Evolutionary conservation across 2,113 vertebrate genomes (phyloP), one percentile per base, ranked within the genome.

Genomic region (Tragelaphus scriptus): DNA sequence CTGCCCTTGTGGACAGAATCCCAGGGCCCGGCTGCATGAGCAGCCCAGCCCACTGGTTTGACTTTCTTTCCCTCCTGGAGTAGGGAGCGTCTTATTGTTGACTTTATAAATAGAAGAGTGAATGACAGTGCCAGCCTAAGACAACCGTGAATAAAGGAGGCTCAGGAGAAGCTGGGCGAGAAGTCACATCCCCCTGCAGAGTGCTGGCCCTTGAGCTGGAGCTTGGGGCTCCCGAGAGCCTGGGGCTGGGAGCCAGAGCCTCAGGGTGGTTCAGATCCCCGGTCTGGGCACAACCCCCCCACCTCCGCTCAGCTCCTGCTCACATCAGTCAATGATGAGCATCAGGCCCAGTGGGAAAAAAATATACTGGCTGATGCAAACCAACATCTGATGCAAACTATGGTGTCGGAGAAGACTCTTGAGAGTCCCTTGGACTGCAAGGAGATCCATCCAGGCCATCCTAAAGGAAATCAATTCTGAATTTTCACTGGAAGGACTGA

Each of bases 61-160:
- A 25, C 80, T 94, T 86, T 53, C 90, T 84, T 68, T 65, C 40
- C 61, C 26, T 56, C 13, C 9, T 58, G 26, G 49, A 96, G 59
- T 51, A 47, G 7, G 23, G 19, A 95, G 17, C 79, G 96, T 47
- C 63, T 91, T 89, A 55, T 96, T 87, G 85, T 92, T 88, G 95
- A 91, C 40, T 59, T 80, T 47, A 28, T 58, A 92, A 36, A 75
- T 58, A 55, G 84, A 61, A 79, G 90, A 91, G 28, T 26, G 2
- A 75, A 36, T 44, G n/a, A 53, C 49, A 85, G 49, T 53, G 28
- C 44, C 32, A 2, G 58, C 51, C 47, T 82, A n/a, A 91, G 61
- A 89, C 47, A 93, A 6, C 30, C 3, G 0, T 15, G 40, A 25
- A 32, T 28, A 30, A 90, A 85, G 19, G n/a, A 61, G 21, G 23